A percentile compares a stretch with the other conserved stretches of the same genome.
Conservation (phyloP, 2,797 vertebrate species). For the Smutsia temminckii region DNA sequence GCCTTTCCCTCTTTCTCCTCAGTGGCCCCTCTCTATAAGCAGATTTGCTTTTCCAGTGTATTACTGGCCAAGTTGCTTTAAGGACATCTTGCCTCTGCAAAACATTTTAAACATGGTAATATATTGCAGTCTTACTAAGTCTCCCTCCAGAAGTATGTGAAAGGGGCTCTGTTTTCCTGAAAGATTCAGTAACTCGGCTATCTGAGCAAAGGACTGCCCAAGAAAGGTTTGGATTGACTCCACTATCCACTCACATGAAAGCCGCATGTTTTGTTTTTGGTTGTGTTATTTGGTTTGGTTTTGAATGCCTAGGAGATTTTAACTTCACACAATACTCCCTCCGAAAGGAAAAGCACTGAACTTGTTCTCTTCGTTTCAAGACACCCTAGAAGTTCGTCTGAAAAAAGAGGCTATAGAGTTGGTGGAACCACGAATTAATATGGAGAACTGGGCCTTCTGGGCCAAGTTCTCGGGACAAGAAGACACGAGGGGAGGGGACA, state of each 20-base stretch:
- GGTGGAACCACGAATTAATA: not conserved
- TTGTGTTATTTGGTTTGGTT: slow-evolving; percentile 31
- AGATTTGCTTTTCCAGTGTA: slow-evolving; percentile 44
- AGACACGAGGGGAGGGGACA: not conserved
- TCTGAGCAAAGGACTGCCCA: not conserved
- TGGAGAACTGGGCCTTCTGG: not conserved
- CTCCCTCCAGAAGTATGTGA: slow-evolving; percentile 26
- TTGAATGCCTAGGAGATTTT: slow-evolving; percentile 15
- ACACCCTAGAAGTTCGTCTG: not conserved
- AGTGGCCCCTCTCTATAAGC: slow-evolving; percentile 4
- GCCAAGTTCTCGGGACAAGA: not conserved
- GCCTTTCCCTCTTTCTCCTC: not conserved
- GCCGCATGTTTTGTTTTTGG: not conserved
- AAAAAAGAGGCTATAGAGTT: not conserved
- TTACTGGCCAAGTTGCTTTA: slow-evolving; percentile 50
- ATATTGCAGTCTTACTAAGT: slow-evolving; percentile 24
- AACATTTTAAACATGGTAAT: slow-evolving; percentile 54
- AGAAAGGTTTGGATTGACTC: not conserved
- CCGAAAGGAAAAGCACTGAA: not conserved
- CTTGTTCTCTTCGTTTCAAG: not conserved
- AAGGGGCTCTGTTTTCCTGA: slow-evolving; percentile 51
- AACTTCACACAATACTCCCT: not conserved
- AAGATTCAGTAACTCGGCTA: not conserved
- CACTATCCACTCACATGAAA: not conserved
- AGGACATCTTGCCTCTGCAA: slow-evolving; percentile 55